These are phyloP conservation scores for Lates calcarifer DNA, from an alignment of 2,113 vertebrate genomes.

Conservation along the genomic window DNA sequence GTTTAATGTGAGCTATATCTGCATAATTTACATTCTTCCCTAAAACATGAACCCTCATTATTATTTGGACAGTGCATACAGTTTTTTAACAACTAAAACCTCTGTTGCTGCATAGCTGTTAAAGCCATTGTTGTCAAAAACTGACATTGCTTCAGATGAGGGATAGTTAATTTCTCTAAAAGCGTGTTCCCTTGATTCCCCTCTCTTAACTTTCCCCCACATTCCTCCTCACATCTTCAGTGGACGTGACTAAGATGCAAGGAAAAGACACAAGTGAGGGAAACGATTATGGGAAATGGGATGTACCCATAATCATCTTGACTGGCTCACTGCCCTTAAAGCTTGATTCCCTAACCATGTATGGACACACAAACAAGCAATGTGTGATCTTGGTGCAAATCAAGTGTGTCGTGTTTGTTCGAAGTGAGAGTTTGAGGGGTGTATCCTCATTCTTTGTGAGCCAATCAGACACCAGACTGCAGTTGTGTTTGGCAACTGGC, in stretches of 20 bases:
- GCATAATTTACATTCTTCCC: background rate
- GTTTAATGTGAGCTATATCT: background rate
- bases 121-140: background rate
- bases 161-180: background rate
- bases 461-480: slow-evolving; percentile 28
- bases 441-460: slow-evolving; percentile 1
- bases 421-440: background rate
- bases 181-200: background rate
- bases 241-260: background rate
- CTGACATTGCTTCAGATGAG: background rate
- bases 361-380: background rate
- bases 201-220: background rate
- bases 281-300: background rate
- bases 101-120: background rate
- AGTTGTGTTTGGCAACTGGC: slow-evolving; percentile 37
- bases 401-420: background rate
- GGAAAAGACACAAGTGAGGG: background rate
- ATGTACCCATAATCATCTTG: background rate
- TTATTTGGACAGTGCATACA: background rate
- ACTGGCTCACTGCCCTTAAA: background rate
- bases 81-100: background rate
- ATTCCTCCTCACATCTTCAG: background rate
- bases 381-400: background rate
- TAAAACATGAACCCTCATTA: too few species aligned
- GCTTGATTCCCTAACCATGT: background rate